Conservation (phyloP, 2,888 invertebrate species). For the Steromphala cineraria region DNA sequence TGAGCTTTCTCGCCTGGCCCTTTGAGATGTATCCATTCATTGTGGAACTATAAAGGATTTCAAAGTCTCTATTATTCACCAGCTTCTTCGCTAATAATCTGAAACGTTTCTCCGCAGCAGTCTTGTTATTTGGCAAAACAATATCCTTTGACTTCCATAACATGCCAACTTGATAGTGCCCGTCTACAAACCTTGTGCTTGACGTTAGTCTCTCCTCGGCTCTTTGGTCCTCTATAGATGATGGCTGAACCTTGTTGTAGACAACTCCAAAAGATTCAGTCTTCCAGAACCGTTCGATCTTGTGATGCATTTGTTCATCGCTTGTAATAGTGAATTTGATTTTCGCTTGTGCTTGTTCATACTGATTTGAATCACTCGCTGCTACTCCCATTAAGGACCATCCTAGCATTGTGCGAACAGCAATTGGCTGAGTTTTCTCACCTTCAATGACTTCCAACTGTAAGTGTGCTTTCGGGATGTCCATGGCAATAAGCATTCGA, state of each 20-base stretch:
- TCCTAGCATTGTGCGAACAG: neutral
- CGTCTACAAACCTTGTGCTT: neutral
- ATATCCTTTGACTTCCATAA: neutral
- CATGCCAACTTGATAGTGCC: neutral
- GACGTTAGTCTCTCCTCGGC: neutral
- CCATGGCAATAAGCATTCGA: neutral
- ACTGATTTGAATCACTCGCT: neutral
- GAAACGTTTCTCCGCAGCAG: neutral
- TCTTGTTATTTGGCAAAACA: neutral
- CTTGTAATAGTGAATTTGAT: neutral
- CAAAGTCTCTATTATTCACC: neutral
- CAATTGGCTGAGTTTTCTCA: neutral
- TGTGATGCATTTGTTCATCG: neutral
- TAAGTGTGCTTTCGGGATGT: neutral
- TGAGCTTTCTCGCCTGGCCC: constrained; percentile 1
- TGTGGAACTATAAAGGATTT: neutral
- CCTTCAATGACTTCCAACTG: neutral
- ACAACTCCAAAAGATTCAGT: neutral
- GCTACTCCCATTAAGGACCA: neutral
- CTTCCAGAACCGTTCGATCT: neutral
- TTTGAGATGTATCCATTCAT: constrained; percentile 10
- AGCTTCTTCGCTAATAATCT: neutral
- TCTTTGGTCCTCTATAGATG: neutral
- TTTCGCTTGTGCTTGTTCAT: neutral
- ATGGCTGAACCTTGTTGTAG: too few relatives aligned